Percentiles rank a stretch among this genome's conserved stretches.
These are phyloP conservation scores for Macrocentrus cingulum DNA, from an alignment of 1,140 invertebrate species.

Conservation along the genomic window DNA sequence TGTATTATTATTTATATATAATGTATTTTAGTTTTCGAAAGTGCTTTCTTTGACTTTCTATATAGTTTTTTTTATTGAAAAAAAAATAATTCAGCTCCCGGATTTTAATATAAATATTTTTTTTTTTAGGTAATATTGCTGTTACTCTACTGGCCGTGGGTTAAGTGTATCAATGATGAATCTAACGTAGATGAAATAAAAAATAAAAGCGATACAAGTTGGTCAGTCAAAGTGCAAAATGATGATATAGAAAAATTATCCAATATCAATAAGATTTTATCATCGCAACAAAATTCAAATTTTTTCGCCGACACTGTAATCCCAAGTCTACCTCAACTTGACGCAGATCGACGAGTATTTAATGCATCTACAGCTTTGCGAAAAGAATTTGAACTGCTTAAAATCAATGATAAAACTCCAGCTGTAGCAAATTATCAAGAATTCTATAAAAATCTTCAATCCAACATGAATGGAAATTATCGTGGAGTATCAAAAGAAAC, in stretches of 20 bases:
- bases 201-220: too few relatives aligned
- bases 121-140: slow-evolving; percentile 49
- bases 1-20: slow-evolving; percentile 36
- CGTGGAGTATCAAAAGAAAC: slow-evolving; percentile 31
- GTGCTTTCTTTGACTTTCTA: slow-evolving; percentile 51
- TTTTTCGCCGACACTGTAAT: slow-evolving; percentile 48
- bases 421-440: slow-evolving; percentile 49
- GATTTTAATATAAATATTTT: too few relatives aligned
- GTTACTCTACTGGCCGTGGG: slow-evolving; percentile 44
- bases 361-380: slow-evolving; percentile 35
- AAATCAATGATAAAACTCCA: slow-evolving; percentile 50
- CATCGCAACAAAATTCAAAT: too few relatives aligned
- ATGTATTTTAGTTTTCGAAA: slow-evolving; percentile 54
- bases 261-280: too few relatives aligned
- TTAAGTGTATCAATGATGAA: slow-evolving; percentile 27
- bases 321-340: slow-evolving; percentile 36
- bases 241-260: too few relatives aligned
- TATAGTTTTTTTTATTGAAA: too few relatives aligned
- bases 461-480: slow-evolving; percentile 20
- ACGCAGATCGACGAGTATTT: slow-evolving; percentile 43
- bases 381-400: slow-evolving; percentile 52
- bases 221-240: too few relatives aligned
- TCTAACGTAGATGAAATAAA: slow-evolving; percentile 43
- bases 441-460: slow-evolving; percentile 42
- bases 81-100: too few relatives aligned